Conservation (phyloP, 2,797 vertebrate species). For the Poecilia picta region DNA sequence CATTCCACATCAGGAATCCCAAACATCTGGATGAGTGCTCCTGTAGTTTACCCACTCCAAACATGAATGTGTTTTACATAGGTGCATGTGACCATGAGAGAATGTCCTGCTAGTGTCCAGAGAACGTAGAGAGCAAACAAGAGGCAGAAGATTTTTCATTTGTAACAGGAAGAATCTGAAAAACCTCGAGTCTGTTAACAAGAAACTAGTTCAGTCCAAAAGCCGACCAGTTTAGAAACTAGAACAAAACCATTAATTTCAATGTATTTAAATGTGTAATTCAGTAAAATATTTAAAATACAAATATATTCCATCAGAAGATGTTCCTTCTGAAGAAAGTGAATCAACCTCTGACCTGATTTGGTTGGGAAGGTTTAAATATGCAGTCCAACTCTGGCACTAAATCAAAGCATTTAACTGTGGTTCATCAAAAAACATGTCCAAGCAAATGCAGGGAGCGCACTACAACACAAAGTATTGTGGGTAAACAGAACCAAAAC, state of each 20-base stretch:
- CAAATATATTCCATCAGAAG: not conserved
- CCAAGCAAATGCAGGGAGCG: not conserved
- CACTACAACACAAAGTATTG: not conserved
- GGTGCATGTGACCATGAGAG: slow-evolving; percentile 1
- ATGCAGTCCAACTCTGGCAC: not conserved
- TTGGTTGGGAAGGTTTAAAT: not conserved
- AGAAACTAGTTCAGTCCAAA: not conserved
- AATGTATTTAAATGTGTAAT: not conserved
- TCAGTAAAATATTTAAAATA: not conserved
- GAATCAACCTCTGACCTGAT: not conserved
- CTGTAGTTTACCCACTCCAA: slow-evolving; percentile 15
- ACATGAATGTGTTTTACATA: not conserved
- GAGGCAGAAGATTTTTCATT: slow-evolving; percentile 1
- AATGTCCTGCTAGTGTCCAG: slow-evolving; percentile 4
- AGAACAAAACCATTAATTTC: not conserved
- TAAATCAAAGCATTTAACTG: not conserved
- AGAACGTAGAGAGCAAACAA: not conserved
- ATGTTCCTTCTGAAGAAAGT: not conserved
- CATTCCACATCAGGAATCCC: slow-evolving; percentile 43
- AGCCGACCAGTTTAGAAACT: not conserved
- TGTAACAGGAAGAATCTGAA: not conserved
- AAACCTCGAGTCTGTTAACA: not conserved
- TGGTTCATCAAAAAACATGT: not conserved
- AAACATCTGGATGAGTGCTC: slow-evolving; percentile 47
- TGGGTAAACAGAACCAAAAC: not conserved